Conservation (phyloP, 2,113 vertebrate genomes). For the Sinocyclocheilus rhinocerous region DNA sequence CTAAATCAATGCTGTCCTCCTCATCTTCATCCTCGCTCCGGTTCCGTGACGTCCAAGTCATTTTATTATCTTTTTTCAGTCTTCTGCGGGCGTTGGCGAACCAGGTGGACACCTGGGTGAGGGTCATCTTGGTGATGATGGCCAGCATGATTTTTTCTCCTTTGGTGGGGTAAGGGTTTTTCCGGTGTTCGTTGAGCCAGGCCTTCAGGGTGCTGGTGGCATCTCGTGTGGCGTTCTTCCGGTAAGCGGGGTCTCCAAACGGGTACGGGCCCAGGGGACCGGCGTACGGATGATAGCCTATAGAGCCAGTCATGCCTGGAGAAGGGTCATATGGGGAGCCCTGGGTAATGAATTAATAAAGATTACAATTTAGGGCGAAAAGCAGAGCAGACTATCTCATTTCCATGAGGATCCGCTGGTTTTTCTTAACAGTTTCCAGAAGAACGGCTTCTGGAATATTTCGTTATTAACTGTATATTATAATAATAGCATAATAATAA, state of each 20-base stretch:
- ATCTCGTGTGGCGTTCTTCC: slow-evolving; percentile 87
- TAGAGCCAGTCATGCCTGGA: slow-evolving; percentile 82
- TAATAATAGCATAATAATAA: background rate
- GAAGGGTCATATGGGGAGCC: slow-evolving; percentile 84
- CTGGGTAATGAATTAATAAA: slow-evolving; percentile 61
- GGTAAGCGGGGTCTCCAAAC: slow-evolving; percentile 84
- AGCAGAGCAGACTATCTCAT: background rate
- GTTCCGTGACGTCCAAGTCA: slow-evolving; percentile 83
- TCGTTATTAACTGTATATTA: background rate
- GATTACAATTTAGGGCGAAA: background rate
- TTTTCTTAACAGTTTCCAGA: background rate
- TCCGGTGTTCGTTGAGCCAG: slow-evolving; percentile 83
- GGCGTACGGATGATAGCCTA: slow-evolving; percentile 85
- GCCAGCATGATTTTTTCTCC: slow-evolving; percentile 92
- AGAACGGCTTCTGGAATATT: background rate
- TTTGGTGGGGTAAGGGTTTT: slow-evolving; percentile 89
- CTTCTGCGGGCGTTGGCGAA: slow-evolving; percentile 81
- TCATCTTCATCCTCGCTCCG: slow-evolving; percentile 86
- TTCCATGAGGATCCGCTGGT: background rate
- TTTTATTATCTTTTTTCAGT: slow-evolving; percentile 83
- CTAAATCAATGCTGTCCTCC: slow-evolving; percentile 85
- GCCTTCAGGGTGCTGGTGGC: slow-evolving; percentile 83
- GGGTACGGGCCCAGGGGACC: slow-evolving; percentile 83
- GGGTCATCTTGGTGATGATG: slow-evolving; percentile 91
- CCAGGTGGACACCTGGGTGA: slow-evolving; percentile 89